These are phyloP conservation scores for Danio jaintianensis DNA, from an alignment of 2,797 vertebrate species.

Conservation along the genomic window DNA sequence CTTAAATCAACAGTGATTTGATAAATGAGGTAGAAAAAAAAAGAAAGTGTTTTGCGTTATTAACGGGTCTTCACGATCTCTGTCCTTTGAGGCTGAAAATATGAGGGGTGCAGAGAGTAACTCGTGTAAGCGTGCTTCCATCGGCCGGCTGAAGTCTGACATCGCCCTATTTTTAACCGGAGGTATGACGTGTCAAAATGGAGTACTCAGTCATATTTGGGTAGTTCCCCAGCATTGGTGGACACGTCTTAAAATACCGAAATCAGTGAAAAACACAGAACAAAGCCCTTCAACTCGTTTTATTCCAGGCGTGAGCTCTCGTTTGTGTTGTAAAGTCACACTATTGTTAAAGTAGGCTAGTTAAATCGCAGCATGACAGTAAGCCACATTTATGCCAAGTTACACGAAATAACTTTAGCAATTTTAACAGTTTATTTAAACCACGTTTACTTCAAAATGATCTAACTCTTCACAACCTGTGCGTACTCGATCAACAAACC, in stretches of 20 bases:
- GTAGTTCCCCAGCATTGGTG: conserved; percentile 39
- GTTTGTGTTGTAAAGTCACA: not conserved
- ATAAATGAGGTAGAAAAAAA: not conserved
- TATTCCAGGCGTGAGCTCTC: not conserved
- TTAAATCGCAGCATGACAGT: not conserved
- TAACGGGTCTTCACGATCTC: not conserved
- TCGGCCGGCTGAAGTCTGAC: conserved; percentile 27
- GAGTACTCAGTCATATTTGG: conserved; percentile 50
- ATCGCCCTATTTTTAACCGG: conserved; percentile 58
- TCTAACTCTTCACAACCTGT: too few species aligned
- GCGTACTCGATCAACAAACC: conserved; percentile 22
- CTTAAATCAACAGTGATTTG: not conserved
- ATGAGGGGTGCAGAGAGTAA: not conserved
- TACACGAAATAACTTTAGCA: not conserved
- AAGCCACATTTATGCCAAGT: not conserved
- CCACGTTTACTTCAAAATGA: not conserved
- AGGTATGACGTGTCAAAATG: conserved; percentile 56
- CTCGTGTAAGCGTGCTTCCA: conserved; percentile 25
- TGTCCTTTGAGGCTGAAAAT: conserved; percentile 25
- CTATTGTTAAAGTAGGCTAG: not conserved
- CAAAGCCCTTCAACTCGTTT: not conserved
- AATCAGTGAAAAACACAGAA: not conserved
- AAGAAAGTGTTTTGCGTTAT: not conserved
- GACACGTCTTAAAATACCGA: not conserved
- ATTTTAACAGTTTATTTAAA: not conserved